phyloP scores from a whole-genome alignment of 1,140 invertebrate species.

The Ladona fulva region DNA sequence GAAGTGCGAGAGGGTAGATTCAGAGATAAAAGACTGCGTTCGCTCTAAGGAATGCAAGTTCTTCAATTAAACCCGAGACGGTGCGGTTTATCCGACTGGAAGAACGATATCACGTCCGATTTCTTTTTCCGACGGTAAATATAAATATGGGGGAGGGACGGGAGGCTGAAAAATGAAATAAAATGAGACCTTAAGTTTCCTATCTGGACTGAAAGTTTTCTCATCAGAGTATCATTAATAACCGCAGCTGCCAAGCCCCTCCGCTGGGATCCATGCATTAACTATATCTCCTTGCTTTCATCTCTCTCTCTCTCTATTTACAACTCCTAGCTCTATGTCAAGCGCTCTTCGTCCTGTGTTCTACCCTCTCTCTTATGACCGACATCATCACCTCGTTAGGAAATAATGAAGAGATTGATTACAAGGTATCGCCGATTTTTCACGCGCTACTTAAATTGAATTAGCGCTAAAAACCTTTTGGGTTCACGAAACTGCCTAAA shows the following conservation, averaged over 20 bases:
- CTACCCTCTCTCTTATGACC: no score
- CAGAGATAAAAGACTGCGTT: neutral
- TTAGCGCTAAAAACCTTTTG: no score
- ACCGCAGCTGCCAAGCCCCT: neutral
- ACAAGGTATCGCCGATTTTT: no score
- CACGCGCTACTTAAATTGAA: no score
- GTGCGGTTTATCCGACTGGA: neutral
- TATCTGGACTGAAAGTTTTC: constrained; percentile 1
- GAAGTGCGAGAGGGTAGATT: neutral
- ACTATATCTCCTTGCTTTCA: neutral
- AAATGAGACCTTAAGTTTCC: neutral
- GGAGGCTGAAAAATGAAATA: neutral
- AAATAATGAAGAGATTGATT: no score
- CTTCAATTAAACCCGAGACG: neutral
- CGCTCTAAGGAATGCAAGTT: neutral
- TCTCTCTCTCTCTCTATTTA: neutral
- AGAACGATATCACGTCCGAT: neutral
- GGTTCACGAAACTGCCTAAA: no score
- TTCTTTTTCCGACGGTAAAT: neutral
- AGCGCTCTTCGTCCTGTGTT: neutral
- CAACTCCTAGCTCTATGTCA: neutral
- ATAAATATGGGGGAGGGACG: neutral
- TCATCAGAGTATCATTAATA: constrained; percentile 2
- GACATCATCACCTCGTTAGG: no score
- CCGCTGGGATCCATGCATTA: neutral